phyloP scores from a whole-genome alignment of 1,140 invertebrate genomes.

The Cotesia vestalis region DNA sequence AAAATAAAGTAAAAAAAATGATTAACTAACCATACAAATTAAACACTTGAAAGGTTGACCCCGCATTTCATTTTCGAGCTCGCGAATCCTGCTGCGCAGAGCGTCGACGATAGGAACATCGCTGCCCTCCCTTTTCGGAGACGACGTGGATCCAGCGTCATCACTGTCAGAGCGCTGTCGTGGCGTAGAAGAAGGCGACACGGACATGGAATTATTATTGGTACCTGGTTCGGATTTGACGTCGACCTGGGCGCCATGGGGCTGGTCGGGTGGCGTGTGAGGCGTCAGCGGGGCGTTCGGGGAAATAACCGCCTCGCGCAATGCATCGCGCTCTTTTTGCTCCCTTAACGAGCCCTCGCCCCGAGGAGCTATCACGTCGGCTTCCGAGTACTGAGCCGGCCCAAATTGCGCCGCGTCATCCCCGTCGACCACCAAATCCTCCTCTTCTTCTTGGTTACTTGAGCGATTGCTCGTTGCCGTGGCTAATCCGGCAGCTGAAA shows the following conservation, averaged over 20 bases:
- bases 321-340: constrained; percentile 69
- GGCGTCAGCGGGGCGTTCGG: constrained; percentile 56
- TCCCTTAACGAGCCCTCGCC: constrained; percentile 67
- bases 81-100: constrained; percentile 74
- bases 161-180: constrained; percentile 47
- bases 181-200: constrained; percentile 47
- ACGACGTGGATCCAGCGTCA: constrained; percentile 59
- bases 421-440: constrained; percentile 81
- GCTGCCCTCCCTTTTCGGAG: constrained; percentile 63
- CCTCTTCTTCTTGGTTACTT: constrained; percentile 77
- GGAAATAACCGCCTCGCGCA: constrained; percentile 70
- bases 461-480: constrained; percentile 65
- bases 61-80: constrained; percentile 72
- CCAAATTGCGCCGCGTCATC: constrained; percentile 82
- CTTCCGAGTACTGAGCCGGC: constrained; percentile 82
- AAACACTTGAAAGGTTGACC: constrained; percentile 79
- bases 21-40: constrained; percentile 81
- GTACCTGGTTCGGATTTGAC: constrained; percentile 63
- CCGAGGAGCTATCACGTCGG: constrained; percentile 73
- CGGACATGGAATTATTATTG: constrained; percentile 30
- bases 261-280: constrained; percentile 50
- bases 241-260: constrained; percentile 52
- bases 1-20: constrained; percentile 9
- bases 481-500: constrained; percentile 65
- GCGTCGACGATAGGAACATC: constrained; percentile 78